Conservation (phyloP, 2,797 vertebrate species). For the Acanthornis magna region DNA sequence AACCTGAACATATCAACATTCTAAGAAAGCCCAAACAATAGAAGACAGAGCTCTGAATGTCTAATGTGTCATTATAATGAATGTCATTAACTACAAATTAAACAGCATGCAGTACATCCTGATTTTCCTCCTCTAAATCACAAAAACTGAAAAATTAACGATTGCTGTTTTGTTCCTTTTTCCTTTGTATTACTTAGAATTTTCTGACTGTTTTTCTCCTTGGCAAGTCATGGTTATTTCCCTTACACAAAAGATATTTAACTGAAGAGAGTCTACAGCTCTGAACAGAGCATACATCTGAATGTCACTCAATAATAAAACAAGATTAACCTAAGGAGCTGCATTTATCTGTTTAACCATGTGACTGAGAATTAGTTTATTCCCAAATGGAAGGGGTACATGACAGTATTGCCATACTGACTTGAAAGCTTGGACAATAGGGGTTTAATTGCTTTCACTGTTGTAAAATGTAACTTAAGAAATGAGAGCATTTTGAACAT, state of each 20-base stretch:
- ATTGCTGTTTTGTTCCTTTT: background rate
- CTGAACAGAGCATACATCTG: background rate
- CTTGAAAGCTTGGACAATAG: slow-evolving; percentile 17
- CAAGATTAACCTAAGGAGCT: slow-evolving; percentile 41
- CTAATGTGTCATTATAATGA: background rate
- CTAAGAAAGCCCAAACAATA: background rate
- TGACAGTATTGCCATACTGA: background rate
- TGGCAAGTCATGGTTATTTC: background rate
- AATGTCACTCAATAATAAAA: slow-evolving; percentile 41
- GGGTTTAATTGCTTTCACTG: background rate
- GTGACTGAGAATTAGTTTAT: slow-evolving; percentile 25
- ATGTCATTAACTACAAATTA: slow-evolving; percentile 24
- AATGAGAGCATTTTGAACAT: background rate
- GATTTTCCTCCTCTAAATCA: slow-evolving; percentile 32
- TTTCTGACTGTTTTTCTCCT: background rate
- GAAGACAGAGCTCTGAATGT: background rate
- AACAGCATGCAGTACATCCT: background rate
- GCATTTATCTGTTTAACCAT: slow-evolving; percentile 38
- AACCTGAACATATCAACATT: background rate
- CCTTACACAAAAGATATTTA: background rate
- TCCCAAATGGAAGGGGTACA: background rate
- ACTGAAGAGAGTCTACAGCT: background rate
- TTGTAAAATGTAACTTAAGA: background rate
- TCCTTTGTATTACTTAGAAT: background rate
- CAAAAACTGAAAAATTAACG: background rate